Base-by-base conservation (phyloP, 2,113 vertebrate genomes). In the Psittacus erithacus region DNA sequence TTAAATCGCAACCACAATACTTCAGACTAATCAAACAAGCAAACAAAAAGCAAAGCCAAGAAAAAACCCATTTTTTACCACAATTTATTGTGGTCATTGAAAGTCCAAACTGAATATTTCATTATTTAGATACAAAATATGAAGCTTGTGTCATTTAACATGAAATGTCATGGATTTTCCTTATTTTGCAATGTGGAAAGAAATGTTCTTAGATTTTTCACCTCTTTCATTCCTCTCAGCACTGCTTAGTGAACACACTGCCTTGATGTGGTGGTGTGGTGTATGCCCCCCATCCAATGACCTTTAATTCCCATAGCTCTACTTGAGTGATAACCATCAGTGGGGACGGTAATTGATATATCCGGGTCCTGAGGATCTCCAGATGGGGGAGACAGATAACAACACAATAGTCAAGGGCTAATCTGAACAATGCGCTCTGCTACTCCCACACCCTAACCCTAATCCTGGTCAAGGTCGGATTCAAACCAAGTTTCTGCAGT, bases 341-440 rank as follows among this genome's bases (percentile, higher is more conserved):
- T 38, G 57, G 14, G 17, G 70, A 31, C 23, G 0, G 0, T 10
- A 35, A 49, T 31, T 18, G 16, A 25, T 44, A 4, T 17, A n/a
- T 41, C n/a, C 46, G 19, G 17, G 35, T 38, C 49, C 11, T 11
- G 7, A 33, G 24, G 18, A 35, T 33, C 57, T 23, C 43, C 18
- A 17, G 49, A 50, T 1, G 0, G 11, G 27, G 18, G 22, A 64
- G 14, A 39, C 15, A 39, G 35, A 38, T 20, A 24, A 59, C 31
- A 69, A 17, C n/a, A 29, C 12, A 38, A 19, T 5, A n/a, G 23
- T 10, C 35, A 79, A 71, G 33, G 23, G 14, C 23, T 38, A 33
- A 64, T 31, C 43, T 24, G 17, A 57, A 67, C 14, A 70, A 28
- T 57, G 41, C 33, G 17, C 14, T 2, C 6, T 22, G 15, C 33